Conservation (phyloP, 2,888 invertebrate genomes). For the Labia minor region DNA sequence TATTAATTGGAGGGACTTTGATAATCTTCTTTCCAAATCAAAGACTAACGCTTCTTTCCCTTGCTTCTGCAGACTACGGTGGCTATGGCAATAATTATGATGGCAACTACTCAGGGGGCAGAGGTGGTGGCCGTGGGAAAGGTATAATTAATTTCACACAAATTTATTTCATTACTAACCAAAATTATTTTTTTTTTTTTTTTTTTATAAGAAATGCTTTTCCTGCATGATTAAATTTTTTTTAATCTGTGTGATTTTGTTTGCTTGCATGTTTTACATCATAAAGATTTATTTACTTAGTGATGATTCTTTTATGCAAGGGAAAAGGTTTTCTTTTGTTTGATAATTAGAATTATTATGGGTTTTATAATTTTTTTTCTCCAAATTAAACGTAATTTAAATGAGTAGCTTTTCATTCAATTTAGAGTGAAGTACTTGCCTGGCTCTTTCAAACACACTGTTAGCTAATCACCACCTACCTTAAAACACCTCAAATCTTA, state of each 20-base stretch:
- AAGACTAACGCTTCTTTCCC: slow-evolving; percentile 28
- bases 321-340: slow-evolving; percentile 14
- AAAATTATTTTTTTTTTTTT: slow-evolving; percentile 20
- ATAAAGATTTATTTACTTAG: slow-evolving; percentile 31
- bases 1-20: too few species aligned
- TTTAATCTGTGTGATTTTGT: slow-evolving; percentile 25
- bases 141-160: slow-evolving; percentile 43
- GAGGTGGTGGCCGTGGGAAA: slow-evolving; percentile 77
- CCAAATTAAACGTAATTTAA: slow-evolving; percentile 18
- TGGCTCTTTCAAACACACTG: slow-evolving; percentile 13
- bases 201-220: slow-evolving; percentile 18
- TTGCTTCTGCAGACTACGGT: slow-evolving; percentile 79
- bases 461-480: slow-evolving; percentile 3
- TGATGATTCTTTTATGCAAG: slow-evolving; percentile 16
- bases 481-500: slow-evolving; percentile 3
- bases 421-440: slow-evolving; percentile 1
- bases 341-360: slow-evolving; percentile 18
- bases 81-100: slow-evolving; percentile 51
- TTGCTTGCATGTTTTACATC: slow-evolving; percentile 31
- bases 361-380: slow-evolving; percentile 14
- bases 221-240: slow-evolving; percentile 25
- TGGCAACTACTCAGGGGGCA: slow-evolving; percentile 76
- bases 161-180: slow-evolving; percentile 17
- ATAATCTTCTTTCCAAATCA: slow-evolving; percentile 15
- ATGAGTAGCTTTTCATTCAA: slow-evolving; percentile 16